Evolutionary conservation across 92 coral and sea anemone species (phyloP).

Genomic region (Phenganax marumi): DNA sequence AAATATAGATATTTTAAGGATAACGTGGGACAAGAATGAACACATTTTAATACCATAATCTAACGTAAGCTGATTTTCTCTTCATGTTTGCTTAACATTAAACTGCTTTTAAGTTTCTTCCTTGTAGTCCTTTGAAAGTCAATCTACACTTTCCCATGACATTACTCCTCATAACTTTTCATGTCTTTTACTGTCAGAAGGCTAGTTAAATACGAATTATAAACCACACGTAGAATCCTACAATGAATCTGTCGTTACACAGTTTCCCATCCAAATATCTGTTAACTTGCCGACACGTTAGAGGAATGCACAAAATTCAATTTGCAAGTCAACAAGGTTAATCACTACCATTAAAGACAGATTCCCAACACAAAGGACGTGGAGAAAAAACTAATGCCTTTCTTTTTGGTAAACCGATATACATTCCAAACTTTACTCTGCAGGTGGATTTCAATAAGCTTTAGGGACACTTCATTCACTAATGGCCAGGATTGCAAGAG

Average conservation of each 20-base stretch:
- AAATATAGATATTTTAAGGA: neutral
- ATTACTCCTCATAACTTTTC: too few relatives aligned
- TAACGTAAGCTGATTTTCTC: neutral
- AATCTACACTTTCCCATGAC: too few relatives aligned
- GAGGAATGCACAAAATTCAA: slow-evolving; percentile 16
- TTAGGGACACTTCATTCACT: too few relatives aligned
- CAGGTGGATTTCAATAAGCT: neutral
- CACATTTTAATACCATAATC: neutral
- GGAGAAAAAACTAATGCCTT: neutral
- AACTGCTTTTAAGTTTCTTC: too few relatives aligned
- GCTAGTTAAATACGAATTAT: neutral
- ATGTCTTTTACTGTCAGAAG: too few relatives aligned
- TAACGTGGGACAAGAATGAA: neutral
- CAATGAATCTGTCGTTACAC: neutral
- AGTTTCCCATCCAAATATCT: slow-evolving; percentile 2
- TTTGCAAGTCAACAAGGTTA: slow-evolving; percentile 18
- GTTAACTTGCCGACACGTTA: slow-evolving; percentile 24
- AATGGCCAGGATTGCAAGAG: too few relatives aligned
- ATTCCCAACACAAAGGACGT: neutral
- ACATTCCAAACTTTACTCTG: neutral
- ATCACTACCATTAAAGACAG: slow-evolving; percentile 4
- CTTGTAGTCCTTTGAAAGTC: too few relatives aligned
- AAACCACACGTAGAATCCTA: neutral
- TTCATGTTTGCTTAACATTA: neutral
- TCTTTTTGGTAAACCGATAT: too few relatives aligned